Base-by-base conservation (phyloP, 2,888 invertebrate species). In the Macrosiphum euphorbiae region DNA sequence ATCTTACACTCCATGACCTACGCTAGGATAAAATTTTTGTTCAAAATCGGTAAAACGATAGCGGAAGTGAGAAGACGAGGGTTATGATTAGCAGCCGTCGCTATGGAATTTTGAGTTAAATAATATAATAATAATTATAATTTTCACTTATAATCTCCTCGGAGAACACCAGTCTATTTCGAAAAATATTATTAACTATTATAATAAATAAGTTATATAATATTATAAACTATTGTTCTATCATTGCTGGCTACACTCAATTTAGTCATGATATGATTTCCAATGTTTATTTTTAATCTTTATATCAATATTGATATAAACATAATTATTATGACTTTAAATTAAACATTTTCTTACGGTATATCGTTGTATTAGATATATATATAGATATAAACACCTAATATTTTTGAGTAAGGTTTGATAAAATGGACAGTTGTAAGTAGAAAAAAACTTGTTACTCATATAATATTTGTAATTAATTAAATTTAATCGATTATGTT, bases 391-490 rank as follows among this genome's bases (percentile, higher is more conserved):
- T n/a, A n/a, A n/a, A n/a, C n/a, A n/a, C n/a, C n/a, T 78, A 78
- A 35, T 2, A 78, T 35, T 35, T 78, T 35, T 78, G 35, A 78
- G 20, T 78, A 35, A 78, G 35, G 35, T 35, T 35, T 78, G 78
- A 78, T 78, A 78, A 78, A 78, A 78, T 78, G 78, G 78, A 78
- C 20, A 78, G 35, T 20, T 78, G 78, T 78, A 78, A 78, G 78
- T 78, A 78, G 35, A 78, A 35, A 78, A 78, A 78, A 20, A 78
- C 78, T 78, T 78, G 16, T 78, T 78, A 35, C 2, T 13, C n/a
- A 67, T 4, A 4, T 13, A 28, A 28, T 61, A 67, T 44, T 7
- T 44, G 7, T 67, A 16, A 20, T 78, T 20, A 35, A 35, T 78
- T 20, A 20, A 78, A 78, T 20, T 78, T 35, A 20, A 20, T 78